Percentiles rank a stretch among this genome's conserved stretches.
Conservation (phyloP, 2,113 vertebrate genomes). For the Passerina amoena region DNA sequence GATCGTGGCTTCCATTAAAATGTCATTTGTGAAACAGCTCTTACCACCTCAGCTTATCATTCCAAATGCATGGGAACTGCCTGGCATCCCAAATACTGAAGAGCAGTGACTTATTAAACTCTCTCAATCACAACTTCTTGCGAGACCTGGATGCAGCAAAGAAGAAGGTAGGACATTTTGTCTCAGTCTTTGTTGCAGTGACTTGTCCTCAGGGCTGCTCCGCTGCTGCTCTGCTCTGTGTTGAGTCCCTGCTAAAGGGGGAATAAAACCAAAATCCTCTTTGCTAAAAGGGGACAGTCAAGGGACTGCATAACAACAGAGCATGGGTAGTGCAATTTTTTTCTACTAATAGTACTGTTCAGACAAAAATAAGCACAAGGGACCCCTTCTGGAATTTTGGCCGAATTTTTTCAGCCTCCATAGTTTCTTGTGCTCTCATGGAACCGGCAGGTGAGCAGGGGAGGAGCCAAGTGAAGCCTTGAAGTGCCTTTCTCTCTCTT, state of each 20-base stretch:
- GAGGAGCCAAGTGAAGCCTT: background rate
- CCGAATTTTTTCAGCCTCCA: background rate
- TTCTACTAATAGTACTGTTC: background rate
- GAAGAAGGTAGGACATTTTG: background rate
- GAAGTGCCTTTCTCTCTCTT: background rate
- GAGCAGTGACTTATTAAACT: background rate
- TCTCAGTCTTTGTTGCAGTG: background rate
- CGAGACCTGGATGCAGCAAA: background rate
- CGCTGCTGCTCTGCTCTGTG: background rate
- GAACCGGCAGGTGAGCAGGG: background rate
- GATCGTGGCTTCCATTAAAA: background rate
- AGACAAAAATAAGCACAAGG: background rate
- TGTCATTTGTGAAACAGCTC: background rate
- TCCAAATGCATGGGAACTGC: background rate
- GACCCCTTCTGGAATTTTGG: background rate
- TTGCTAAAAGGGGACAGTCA: background rate
- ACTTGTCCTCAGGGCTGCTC: background rate
- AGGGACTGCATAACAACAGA: background rate
- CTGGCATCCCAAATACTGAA: background rate
- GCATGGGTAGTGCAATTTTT: background rate
- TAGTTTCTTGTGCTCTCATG: background rate
- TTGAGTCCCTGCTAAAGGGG: background rate
- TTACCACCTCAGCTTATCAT: background rate
- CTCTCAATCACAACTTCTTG: background rate
- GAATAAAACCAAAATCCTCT: background rate